Evolutionary conservation across 2,888 invertebrate species (phyloP).

Genomic region (Malachius bipustulatus): DNA sequence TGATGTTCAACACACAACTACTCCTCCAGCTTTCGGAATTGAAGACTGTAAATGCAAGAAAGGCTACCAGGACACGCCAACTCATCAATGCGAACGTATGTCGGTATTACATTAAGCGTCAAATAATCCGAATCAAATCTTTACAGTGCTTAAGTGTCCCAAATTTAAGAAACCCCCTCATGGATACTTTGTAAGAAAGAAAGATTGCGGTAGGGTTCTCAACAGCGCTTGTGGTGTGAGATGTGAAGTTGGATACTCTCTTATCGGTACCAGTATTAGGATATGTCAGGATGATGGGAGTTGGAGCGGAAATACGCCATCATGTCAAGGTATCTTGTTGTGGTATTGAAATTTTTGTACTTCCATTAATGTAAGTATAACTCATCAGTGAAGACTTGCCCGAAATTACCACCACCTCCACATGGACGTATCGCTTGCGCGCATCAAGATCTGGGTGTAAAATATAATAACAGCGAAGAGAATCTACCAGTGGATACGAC

Average conservation of each 20-base stretch:
- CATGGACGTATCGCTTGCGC: constrained; percentile 45
- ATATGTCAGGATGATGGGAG: constrained; percentile 50
- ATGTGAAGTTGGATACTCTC: constrained; percentile 50
- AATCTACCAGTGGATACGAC: constrained; percentile 48
- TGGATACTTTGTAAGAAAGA: constrained; percentile 53
- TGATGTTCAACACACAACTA: constrained; percentile 49
- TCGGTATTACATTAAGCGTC: constrained; percentile 3
- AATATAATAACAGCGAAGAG: constrained; percentile 27
- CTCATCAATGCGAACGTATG: constrained; percentile 45
- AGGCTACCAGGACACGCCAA: constrained; percentile 42
- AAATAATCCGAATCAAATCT: constrained; percentile 1
- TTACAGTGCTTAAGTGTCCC: constrained; percentile 46
- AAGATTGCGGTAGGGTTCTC: constrained; percentile 49
- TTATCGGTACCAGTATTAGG: constrained; percentile 41
- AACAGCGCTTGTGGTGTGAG: constrained; percentile 59
- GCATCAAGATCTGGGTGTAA: constrained; percentile 35
- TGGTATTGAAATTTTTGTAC: constrained; percentile 4
- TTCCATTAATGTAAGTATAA: constrained; percentile 8
- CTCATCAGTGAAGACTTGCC: constrained; percentile 50
- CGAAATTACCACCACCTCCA: constrained; percentile 40
- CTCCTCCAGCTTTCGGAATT: constrained; percentile 42
- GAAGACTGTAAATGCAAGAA: constrained; percentile 49
- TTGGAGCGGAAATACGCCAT: constrained; percentile 53
- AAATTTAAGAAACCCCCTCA: constrained; percentile 46
- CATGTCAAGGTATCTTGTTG: constrained; percentile 46